Evolutionary conservation across 2,888 invertebrate species (phyloP).

Genomic region (Agonopterix heracliana): DNA sequence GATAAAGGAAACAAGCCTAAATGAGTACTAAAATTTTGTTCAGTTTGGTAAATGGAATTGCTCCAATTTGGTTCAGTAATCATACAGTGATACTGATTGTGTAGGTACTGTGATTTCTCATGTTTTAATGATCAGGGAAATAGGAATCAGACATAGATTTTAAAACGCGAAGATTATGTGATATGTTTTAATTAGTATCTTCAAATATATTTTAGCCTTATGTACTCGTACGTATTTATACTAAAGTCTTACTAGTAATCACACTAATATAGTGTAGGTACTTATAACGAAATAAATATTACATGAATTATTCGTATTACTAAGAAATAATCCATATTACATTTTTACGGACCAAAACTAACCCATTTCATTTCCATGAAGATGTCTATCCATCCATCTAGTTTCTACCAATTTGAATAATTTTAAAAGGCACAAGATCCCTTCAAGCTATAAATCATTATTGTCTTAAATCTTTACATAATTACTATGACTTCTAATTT

Average conservation of each 20-base stretch:
- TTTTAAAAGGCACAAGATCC: no score
- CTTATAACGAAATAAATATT: constrained; percentile 41
- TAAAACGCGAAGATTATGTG: constrained; percentile 17
- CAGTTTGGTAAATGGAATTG: no score
- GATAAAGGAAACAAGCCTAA: no score
- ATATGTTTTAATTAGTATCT: constrained; percentile 49
- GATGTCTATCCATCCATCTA: neutral
- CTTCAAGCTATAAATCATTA: no score
- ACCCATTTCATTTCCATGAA: constrained; percentile 4
- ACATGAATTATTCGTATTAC: constrained; percentile 11
- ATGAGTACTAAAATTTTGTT: no score
- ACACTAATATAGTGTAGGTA: constrained; percentile 75
- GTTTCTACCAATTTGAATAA: no score
- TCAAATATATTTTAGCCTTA: constrained; percentile 37
- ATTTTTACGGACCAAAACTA: neutral
- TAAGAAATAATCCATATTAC: no score
- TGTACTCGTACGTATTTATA: constrained; percentile 25
- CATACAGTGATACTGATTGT: neutral
- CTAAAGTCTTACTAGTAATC: constrained; percentile 43
- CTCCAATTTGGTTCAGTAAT: neutral
- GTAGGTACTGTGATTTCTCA: neutral
- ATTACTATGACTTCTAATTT: no score
- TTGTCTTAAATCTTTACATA: no score
- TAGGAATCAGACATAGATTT: no score
- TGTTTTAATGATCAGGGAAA: no score